phyloP scores from a whole-genome alignment of 2,888 invertebrate genomes.

The Apantesis nais region DNA sequence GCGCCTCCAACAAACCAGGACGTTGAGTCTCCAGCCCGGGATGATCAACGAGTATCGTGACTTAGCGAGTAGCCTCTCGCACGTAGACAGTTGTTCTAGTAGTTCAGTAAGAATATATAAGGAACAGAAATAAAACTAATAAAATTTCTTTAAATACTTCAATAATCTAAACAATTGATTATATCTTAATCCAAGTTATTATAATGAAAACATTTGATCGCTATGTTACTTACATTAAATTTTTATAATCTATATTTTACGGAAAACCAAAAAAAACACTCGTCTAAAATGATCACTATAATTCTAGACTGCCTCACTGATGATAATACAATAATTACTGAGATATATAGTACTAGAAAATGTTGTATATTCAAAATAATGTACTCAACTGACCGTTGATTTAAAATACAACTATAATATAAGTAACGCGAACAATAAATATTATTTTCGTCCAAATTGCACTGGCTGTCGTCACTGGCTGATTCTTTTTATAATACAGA shows the following conservation, averaged over 20 bases:
- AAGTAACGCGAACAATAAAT: background rate
- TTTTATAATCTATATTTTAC: constrained; percentile 14
- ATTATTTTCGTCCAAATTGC: background rate
- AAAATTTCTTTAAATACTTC: constrained; percentile 59
- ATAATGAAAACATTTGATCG: constrained; percentile 51
- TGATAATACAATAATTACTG: constrained; percentile 36
- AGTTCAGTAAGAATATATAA: no score
- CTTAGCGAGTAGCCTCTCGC: no score
- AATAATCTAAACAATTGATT: constrained; percentile 68
- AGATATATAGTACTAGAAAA: background rate
- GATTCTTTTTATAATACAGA: background rate
- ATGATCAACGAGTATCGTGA: no score
- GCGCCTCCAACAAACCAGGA: no score
- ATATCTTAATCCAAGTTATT: constrained; percentile 50
- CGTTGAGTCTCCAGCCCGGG: no score
- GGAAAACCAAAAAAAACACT: constrained; percentile 26
- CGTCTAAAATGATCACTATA: constrained; percentile 23
- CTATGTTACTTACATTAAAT: constrained; percentile 41
- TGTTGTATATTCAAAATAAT: background rate
- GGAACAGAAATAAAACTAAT: constrained; percentile 44
- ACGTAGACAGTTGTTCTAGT: no score
- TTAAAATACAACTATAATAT: no score
- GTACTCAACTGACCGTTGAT: background rate
- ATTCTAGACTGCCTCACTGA: constrained; percentile 37
- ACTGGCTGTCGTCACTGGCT: background rate